These are phyloP conservation scores for Cetonia aurata DNA, from an alignment of 2,888 invertebrate species.

Conservation along the genomic window DNA sequence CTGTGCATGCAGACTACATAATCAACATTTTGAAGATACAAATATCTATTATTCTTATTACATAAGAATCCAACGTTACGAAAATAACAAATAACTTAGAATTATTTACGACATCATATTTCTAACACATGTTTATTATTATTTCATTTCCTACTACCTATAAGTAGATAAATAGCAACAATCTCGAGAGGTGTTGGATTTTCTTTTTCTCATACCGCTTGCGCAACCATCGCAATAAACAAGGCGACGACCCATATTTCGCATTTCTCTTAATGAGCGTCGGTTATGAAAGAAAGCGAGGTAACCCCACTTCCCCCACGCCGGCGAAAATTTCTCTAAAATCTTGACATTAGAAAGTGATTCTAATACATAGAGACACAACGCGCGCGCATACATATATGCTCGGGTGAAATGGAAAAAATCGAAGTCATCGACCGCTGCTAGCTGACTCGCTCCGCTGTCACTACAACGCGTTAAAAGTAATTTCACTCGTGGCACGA, in stretches of 20 bases:
- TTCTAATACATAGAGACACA: background rate
- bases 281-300: constrained; percentile 25
- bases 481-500: constrained; percentile 43
- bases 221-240: constrained; percentile 9
- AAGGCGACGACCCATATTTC: constrained; percentile 28
- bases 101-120: too few relatives aligned
- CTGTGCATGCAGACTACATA: too few relatives aligned
- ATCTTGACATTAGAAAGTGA: constrained; percentile 42
- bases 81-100: too few relatives aligned
- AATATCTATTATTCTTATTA: too few relatives aligned
- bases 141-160: background rate
- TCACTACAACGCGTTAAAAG: background rate
- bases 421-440: constrained; percentile 37
- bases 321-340: constrained; percentile 28
- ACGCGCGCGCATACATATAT: background rate
- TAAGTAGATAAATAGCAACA: background rate
- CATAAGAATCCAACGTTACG: too few relatives aligned
- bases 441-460: background rate
- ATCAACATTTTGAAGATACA: too few relatives aligned
- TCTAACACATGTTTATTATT: background rate
- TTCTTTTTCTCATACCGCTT: background rate
- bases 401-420: constrained; percentile 27
- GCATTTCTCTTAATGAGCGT: constrained; percentile 12
- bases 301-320: background rate
- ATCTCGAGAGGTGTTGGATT: too few relatives aligned